Base-by-base conservation (phyloP, 2,113 vertebrate species). In the Neolamprologus toae region DNA sequence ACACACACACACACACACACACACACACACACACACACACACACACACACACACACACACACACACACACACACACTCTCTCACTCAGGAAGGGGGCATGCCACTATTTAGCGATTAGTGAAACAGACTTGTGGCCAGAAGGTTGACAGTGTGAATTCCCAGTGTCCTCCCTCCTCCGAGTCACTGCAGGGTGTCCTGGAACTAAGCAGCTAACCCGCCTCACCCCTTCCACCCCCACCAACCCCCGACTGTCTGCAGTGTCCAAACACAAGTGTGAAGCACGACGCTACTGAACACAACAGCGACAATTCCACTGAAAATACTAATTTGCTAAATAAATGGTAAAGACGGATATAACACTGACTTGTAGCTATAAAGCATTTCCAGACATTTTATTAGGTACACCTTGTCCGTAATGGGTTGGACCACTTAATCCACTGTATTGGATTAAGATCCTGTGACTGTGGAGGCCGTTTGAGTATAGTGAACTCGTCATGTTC, bases 141-240 rank as follows among this genome's bases (percentile, higher is more conserved):
- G 94, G 94, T 89, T 91, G 92, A 95, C 94, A 94, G 94, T 95
- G 91, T 94, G 94, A 94, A 91, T 89, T 93, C 93, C 93, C 92
- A 90, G 90, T 90, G 88, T 83, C 93, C 86, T 85, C 83, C 91
- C 88, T 73, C 88, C 87, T 88, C 90, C 82, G 19, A 59, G 82
- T 53, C 90, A 17, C 92, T 57, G 88, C 83, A 47, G 90, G 84
- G 6, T 8, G 4, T 83, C 88, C 88, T 91, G 93, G 87, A 93
- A 89, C 76, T 55, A 51, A 86, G 49, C 85, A 28, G 71, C 61
- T 4, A 45, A 3, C 71, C 51, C 16, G 10, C 33, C 61, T 66
- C 61, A 26, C 66, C 37, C 37, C 66, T 26, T 42, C 37, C 37
- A 31, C 49, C 21, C 59, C 66, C 13, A 26, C 51, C 14, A 45